Evolutionary conservation across 2,113 vertebrate species (phyloP).

Genomic region (Axis porcinus): DNA sequence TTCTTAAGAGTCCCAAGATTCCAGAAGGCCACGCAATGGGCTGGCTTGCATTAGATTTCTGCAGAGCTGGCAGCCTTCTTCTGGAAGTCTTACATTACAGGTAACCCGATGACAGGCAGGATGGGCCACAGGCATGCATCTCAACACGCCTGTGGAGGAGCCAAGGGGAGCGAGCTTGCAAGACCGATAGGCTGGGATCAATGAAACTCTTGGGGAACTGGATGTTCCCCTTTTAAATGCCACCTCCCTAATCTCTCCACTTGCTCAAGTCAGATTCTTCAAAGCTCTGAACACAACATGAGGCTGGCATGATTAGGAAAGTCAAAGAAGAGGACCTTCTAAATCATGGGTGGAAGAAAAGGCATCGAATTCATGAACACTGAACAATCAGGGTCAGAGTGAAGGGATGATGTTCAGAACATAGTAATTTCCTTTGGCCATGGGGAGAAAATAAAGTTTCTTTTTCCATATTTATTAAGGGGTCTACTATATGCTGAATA

Average conservation of each 20-base stretch:
- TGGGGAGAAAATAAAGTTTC: background rate
- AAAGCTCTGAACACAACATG: constrained; percentile 58
- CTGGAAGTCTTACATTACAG: constrained; percentile 69
- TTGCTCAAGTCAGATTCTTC: constrained; percentile 58
- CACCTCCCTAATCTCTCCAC: constrained; percentile 57
- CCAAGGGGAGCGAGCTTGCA: background rate
- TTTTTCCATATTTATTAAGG: background rate
- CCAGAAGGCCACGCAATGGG: background rate
- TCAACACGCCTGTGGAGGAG: background rate
- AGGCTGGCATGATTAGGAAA: constrained; percentile 44
- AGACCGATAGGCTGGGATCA: constrained; percentile 37
- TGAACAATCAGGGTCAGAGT: background rate
- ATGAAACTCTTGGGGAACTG: constrained; percentile 41
- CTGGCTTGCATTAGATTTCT: constrained; percentile 58
- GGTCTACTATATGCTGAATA: accelerated
- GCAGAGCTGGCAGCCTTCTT: constrained; percentile 53
- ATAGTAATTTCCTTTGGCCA: background rate
- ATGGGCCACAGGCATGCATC: constrained; percentile 33
- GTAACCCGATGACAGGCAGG: constrained; percentile 66
- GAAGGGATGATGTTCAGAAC: background rate
- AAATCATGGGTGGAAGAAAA: constrained; percentile 34
- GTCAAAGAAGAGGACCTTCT: accelerated
- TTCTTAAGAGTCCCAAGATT: constrained; percentile 54
- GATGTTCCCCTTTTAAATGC: constrained; percentile 55
- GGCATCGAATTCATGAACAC: background rate